Evolutionary conservation across 2,888 invertebrate genomes (phyloP).

Genomic region (Salticus scenicus): DNA sequence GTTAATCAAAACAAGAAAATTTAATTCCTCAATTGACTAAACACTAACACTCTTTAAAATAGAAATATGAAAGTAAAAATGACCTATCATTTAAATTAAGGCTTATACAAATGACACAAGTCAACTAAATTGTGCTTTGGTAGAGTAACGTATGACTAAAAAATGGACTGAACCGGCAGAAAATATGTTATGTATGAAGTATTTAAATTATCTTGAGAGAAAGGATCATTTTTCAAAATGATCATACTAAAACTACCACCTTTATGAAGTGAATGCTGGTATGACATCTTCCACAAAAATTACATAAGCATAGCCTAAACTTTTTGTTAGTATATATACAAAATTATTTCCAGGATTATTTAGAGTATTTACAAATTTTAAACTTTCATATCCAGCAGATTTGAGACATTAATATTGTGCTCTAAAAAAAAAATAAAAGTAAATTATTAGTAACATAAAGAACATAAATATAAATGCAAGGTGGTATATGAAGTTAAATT

Average conservation of each 20-base stretch:
- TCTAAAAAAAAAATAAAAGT: too few species aligned
- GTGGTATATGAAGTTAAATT: too few species aligned
- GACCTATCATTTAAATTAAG: too few species aligned
- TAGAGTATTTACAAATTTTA: conserved; percentile 9
- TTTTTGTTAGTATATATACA: background rate
- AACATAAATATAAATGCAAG: too few species aligned
- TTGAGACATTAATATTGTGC: conserved; percentile 18
- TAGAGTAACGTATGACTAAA: background rate
- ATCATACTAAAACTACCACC: background rate
- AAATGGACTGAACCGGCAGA: conserved; percentile 2
- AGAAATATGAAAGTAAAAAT: too few species aligned
- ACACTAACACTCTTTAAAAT: background rate
- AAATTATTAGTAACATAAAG: too few species aligned
- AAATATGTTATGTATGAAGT: background rate
- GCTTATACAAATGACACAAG: background rate
- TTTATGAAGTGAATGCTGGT: background rate
- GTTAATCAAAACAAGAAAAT: too few species aligned
- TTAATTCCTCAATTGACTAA: too few species aligned
- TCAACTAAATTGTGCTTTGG: conserved; percentile 17
- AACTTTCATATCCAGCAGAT: conserved; percentile 2
- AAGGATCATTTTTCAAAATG: background rate
- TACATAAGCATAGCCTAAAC: background rate
- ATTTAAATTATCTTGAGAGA: background rate
- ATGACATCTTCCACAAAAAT: background rate
- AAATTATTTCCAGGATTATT: background rate